phyloP scores from a whole-genome alignment of 2,113 vertebrate genomes.

The Psammodynastes pulverulentus region DNA sequence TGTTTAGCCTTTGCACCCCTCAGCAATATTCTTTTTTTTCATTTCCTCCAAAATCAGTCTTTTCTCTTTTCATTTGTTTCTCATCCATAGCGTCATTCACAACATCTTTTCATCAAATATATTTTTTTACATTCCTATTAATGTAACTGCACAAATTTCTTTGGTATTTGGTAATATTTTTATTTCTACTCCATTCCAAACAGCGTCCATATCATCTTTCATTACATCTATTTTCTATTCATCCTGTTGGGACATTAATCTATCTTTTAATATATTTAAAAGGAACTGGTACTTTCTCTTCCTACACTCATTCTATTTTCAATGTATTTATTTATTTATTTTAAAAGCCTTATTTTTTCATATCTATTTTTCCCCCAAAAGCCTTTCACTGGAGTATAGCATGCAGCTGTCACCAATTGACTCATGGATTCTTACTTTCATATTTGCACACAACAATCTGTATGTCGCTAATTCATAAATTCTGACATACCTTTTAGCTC shows the following conservation, averaged over 20 bases:
- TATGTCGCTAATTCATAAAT: neutral
- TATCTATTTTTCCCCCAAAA: neutral
- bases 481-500: neutral
- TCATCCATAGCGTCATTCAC: neutral
- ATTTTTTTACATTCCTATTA: neutral
- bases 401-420: neutral
- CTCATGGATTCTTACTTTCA: neutral
- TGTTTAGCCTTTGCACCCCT: neutral
- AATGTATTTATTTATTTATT: neutral
- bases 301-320: neutral
- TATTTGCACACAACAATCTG: neutral
- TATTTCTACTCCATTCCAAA: neutral
- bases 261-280: neutral
- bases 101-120: neutral
- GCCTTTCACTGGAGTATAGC: neutral
- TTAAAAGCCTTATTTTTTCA: neutral
- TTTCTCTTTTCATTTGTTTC: neutral
- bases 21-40: neutral
- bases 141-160: neutral
- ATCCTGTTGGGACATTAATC: neutral
- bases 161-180: neutral
- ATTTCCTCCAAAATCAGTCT: neutral
- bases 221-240: neutral
- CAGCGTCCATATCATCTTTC: neutral
- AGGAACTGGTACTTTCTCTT: neutral